phyloP scores from a whole-genome alignment of 2,113 vertebrate species.

The Carassius gibelio region DNA sequence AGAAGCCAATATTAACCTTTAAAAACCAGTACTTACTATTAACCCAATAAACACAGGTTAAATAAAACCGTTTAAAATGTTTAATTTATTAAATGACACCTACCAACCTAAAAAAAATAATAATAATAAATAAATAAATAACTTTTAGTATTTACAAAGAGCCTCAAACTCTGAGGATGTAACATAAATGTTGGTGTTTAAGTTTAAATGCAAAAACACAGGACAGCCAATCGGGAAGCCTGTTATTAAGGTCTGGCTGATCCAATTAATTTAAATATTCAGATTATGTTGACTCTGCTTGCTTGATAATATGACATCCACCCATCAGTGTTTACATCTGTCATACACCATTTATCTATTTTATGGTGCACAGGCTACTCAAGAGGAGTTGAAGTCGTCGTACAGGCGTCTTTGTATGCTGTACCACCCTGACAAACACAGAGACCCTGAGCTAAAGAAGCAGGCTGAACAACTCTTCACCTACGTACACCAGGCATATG shows the following conservation, averaged over 20 bases:
- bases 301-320: neutral
- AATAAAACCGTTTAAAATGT: neutral
- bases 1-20: neutral
- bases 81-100: too few relatives aligned
- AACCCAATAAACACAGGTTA: neutral
- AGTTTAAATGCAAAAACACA: too few relatives aligned
- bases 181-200: neutral
- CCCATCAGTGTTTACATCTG: neutral
- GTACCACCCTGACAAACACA: constrained; percentile 96
- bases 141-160: neutral
- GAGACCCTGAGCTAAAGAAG: constrained; percentile 88
- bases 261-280: neutral
- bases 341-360: neutral
- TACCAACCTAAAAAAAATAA: too few relatives aligned
- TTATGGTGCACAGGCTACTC: constrained; percentile 79
- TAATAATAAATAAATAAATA: too few relatives aligned
- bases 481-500: constrained; percentile 92
- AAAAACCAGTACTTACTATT: neutral
- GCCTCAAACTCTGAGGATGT: neutral
- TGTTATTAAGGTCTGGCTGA: neutral
- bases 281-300: neutral
- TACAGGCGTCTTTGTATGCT: constrained; percentile 95
- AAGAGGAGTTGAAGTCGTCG: constrained; percentile 91
- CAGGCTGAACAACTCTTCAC: constrained; percentile 93
- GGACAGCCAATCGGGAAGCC: neutral